Conservation (phyloP, 2,888 invertebrate species). For the Gibbula magus region DNA sequence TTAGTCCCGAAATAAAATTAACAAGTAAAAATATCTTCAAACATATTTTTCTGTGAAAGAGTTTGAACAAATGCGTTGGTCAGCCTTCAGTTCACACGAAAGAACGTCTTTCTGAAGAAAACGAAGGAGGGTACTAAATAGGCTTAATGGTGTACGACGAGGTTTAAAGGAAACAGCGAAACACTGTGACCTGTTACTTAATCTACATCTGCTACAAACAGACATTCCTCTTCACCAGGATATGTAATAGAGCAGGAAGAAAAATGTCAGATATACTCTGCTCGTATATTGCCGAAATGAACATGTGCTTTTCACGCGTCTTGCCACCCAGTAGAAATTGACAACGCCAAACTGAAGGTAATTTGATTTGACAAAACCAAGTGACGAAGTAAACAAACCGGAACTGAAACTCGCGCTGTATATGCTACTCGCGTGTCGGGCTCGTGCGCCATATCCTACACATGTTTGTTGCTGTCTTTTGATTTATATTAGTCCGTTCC, state of each 20-base stretch:
- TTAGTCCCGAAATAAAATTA: background rate
- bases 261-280: background rate
- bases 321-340: conserved; percentile 28
- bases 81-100: background rate
- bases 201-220: background rate
- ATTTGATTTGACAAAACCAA: conserved; percentile 38
- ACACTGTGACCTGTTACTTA: background rate
- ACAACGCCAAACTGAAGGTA: conserved; percentile 21
- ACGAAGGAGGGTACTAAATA: background rate
- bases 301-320: conserved; percentile 15
- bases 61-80: conserved; percentile 1
- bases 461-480: conserved; percentile 19
- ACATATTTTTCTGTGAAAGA: conserved; percentile 7
- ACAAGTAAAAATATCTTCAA: background rate
- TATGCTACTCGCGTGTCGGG: conserved; percentile 11
- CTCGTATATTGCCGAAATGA: conserved; percentile 9
- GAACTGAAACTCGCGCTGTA: conserved; percentile 21
- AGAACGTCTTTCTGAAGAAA: background rate
- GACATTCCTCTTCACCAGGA: background rate
- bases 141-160: background rate
- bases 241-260: background rate
- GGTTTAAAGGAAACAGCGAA: background rate
- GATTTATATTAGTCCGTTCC: conserved; percentile 26
- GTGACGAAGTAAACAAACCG: conserved; percentile 30
- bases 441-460: background rate